Conservation (phyloP, 2,797 vertebrate species). For the Potorous gilbertii region DNA sequence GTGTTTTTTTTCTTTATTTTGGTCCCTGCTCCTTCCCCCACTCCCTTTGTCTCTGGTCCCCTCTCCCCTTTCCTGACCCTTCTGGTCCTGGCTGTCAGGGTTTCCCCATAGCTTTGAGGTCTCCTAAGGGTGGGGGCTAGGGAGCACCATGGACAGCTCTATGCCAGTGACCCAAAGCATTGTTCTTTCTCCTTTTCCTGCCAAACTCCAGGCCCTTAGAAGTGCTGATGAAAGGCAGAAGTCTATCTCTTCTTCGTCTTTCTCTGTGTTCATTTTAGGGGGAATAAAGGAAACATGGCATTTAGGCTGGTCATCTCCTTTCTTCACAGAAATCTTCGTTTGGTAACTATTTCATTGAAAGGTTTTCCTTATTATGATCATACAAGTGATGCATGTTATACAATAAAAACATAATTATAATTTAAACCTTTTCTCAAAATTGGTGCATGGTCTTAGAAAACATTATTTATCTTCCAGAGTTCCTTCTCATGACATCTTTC, state of each 20-base stretch:
- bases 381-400: neutral
- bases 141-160: neutral
- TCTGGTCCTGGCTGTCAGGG: slow-evolving; percentile 51
- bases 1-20: too few species aligned
- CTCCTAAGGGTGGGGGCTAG: neutral
- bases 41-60: too few species aligned
- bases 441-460: slow-evolving; percentile 52
- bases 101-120: neutral
- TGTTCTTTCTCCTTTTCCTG: neutral
- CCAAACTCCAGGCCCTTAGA: slow-evolving; percentile 23
- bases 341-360: slow-evolving; percentile 47
- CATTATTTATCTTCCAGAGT: slow-evolving; percentile 8
- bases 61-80: slow-evolving; percentile 31
- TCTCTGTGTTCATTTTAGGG: slow-evolving; percentile 46
- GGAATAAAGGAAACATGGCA: slow-evolving; percentile 55
- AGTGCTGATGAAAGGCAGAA: slow-evolving; percentile 71
- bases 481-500: slow-evolving; percentile 45
- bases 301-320: slow-evolving; percentile 33
- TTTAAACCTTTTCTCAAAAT: slow-evolving; percentile 22
- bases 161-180: neutral
- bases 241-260: slow-evolving; percentile 55
- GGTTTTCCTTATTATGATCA: slow-evolving; percentile 52
- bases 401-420: neutral
- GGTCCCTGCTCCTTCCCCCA: neutral
- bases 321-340: slow-evolving; percentile 51